phyloP scores from a whole-genome alignment of 30 jellyfish, hydroid and myxozoan species.

The Euphysa ruthae region DNA sequence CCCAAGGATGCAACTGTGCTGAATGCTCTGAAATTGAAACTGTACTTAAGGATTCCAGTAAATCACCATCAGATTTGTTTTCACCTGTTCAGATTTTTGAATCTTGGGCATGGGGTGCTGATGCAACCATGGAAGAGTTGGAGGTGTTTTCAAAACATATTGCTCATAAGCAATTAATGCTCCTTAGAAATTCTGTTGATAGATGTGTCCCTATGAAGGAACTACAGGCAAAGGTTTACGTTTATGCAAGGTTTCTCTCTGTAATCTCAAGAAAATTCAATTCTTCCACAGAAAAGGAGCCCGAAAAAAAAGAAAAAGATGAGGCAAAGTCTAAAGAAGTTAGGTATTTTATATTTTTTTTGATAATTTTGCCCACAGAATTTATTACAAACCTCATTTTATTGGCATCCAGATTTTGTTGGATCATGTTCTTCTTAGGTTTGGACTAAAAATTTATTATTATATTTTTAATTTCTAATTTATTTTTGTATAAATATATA shows the following conservation, averaged over 20 bases:
- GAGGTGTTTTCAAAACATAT: slow-evolving; percentile 11
- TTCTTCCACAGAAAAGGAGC: background rate
- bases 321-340: no score
- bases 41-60: slow-evolving; percentile 27
- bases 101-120: slow-evolving; percentile 78
- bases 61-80: slow-evolving; percentile 27
- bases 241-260: slow-evolving; percentile 29
- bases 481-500: no score
- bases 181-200: slow-evolving; percentile 10
- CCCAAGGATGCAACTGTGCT: slow-evolving; percentile 68
- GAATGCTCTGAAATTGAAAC: slow-evolving; percentile 49
- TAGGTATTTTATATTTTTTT: no score
- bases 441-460: no score
- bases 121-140: slow-evolving; percentile 33
- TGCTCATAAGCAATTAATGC: slow-evolving; percentile 22
- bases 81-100: slow-evolving; percentile 44
- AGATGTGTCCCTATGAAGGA: background rate
- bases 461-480: no score
- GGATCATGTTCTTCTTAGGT: no score
- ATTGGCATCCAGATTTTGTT: no score
- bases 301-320: background rate
- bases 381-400: no score
- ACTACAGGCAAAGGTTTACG: slow-evolving; percentile 15
- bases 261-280: slow-evolving; percentile 4
- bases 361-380: no score